Evolutionary conservation across 2,113 vertebrate genomes (phyloP).

Genomic region (Pollachius pollachius): DNA sequence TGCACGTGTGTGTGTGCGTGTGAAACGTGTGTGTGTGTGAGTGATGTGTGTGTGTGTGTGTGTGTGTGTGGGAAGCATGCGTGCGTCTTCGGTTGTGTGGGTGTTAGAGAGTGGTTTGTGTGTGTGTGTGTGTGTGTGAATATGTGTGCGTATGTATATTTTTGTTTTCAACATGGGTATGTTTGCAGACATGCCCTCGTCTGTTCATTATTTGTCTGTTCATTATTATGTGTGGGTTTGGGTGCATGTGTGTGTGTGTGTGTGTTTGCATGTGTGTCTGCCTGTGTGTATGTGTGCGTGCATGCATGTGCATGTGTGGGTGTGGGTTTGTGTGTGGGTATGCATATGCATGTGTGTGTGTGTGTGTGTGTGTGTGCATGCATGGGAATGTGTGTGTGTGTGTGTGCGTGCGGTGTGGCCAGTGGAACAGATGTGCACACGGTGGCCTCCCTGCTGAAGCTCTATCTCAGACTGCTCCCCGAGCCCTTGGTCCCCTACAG

Average conservation of each 20-base stretch:
- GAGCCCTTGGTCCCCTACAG: conserved; percentile 76
- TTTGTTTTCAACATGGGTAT: too few species aligned
- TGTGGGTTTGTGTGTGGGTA: not conserved
- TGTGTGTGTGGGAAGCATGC: too few species aligned
- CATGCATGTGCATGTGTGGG: not conserved
- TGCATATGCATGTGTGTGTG: not conserved
- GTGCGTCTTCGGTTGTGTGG: too few species aligned
- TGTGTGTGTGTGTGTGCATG: not conserved
- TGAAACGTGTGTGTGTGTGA: too few species aligned
- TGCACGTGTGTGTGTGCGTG: not conserved
- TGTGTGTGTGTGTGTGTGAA: too few species aligned
- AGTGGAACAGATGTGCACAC: conserved; percentile 78
- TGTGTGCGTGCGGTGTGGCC: conserved; percentile 26
- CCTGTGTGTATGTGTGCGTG: not conserved
- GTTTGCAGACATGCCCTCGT: too few species aligned
- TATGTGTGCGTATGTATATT: too few species aligned
- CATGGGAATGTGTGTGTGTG: not conserved
- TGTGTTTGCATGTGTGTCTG: not conserved
- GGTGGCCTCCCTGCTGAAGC: conserved; percentile 77
- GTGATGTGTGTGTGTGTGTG: too few species aligned
- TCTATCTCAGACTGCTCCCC: conserved; percentile 77
- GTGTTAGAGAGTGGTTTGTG: too few species aligned
- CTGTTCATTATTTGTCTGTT: too few species aligned
- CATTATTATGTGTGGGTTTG: not conserved
- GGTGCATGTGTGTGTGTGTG: conserved; percentile 1